Base-by-base conservation (phyloP, 2,113 vertebrate species). In the Lynx canadensis region DNA sequence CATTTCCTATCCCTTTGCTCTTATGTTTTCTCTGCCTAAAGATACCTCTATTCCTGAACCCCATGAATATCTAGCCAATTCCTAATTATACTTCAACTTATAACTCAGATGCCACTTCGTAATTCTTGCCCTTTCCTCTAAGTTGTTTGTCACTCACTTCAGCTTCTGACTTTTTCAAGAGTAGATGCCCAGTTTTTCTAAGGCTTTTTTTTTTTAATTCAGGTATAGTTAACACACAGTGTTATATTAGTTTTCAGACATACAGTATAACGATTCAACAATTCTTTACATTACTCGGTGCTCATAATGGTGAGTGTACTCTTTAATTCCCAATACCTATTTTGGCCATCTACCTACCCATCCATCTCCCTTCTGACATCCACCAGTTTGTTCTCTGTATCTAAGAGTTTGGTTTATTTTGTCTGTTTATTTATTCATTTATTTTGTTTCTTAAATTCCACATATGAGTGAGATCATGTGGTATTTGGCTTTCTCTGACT, bases 151-250 rank as follows among this genome's bases (percentile, higher is more conserved):
- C 45, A n/a, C 13, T 80, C 38, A 74, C 3, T 31, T 85, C 55
- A 86, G 15, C n/a, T 57, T 96, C 27, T 82, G 48, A 68, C 38
- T 91, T 93, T 68, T 41, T 96, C 52, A 73, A 96, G 23, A 90
- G 27, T 41, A 60, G 13, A 55, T 55, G 25, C 73, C 41, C 71
- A 41, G 33, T 18, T 73, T 38, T 38, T 71, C 7, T 5, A 73
- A 38, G 23, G 52, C 15, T 55, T 55, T 55, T 55, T 55, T 38
- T 73, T 41, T 41, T 27, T 0, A 74, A 45, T 74, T 74, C 23
- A 38, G 21, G 23, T 25, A 73, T 45, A 41, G 45, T 74, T 74
- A 45, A 27, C 38, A 74, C 15, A 45, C 25, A 74, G 13, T 14
- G 38, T 74, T 45, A 25, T 74, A 14, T 27, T 27, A 74, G 38